phyloP scores from a whole-genome alignment of 2,888 invertebrate genomes.

The Melolontha melolontha region DNA sequence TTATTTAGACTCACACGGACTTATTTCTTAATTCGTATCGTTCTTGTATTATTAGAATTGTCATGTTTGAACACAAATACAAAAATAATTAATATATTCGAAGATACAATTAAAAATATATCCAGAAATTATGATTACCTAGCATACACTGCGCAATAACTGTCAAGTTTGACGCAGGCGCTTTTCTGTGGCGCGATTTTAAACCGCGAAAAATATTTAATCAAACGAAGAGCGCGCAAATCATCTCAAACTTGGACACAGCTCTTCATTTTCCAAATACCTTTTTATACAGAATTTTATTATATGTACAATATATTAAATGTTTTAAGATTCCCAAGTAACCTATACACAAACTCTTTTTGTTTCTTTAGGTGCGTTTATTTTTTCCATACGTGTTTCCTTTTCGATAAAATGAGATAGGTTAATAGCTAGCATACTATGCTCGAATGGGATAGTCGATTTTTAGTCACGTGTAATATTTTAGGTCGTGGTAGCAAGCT shows the following conservation, averaged over 20 bases:
- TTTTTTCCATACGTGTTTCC: no score
- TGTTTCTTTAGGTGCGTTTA: no score
- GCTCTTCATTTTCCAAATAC: background rate
- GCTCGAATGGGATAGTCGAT: constrained; percentile 12
- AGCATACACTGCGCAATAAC: background rate
- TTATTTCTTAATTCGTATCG: background rate
- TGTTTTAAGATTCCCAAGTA: background rate
- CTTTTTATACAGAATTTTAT: no score
- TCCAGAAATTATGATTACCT: background rate
- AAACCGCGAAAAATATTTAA: constrained; percentile 13
- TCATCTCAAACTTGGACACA: background rate
- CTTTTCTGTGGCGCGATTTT: constrained; percentile 21
- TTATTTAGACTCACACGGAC: constrained; percentile 18
- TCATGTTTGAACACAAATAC: no score
- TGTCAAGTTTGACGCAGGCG: constrained; percentile 36
- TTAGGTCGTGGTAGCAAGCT: constrained; percentile 46
- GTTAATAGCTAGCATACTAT: no score
- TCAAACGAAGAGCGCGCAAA: constrained; percentile 2
- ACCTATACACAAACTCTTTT: background rate
- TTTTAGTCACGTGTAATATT: constrained; percentile 48
- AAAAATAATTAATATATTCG: constrained; percentile 1
- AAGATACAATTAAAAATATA: constrained; percentile 3
- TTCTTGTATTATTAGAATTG: background rate
- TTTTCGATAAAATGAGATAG: no score
- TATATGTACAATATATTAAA: background rate